Evolutionary conservation across 2,113 vertebrate genomes (phyloP).

Genomic region (Anguilla japonica): DNA sequence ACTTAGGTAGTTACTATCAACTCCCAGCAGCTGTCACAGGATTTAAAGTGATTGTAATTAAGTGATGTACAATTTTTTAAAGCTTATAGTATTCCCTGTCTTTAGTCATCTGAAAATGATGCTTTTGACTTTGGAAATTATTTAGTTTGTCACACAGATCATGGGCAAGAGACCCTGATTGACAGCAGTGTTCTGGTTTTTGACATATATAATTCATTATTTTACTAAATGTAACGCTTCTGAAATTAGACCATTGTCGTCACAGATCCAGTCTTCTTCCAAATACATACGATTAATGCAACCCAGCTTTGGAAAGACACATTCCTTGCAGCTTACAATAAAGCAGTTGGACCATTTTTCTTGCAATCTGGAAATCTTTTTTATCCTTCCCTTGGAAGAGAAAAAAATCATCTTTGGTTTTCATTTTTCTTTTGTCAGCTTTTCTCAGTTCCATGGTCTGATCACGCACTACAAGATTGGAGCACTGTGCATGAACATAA

Average conservation of each 20-base stretch:
- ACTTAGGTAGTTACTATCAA: too few species aligned
- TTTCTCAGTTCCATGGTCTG: conserved; percentile 89
- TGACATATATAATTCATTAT: conserved; percentile 31
- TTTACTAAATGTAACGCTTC: conserved; percentile 15
- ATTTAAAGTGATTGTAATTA: conserved; percentile 35
- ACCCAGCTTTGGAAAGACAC: background rate
- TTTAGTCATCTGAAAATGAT: conserved; percentile 41
- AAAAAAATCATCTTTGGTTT: background rate
- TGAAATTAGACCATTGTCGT: conserved; percentile 2
- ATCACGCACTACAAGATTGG: conserved; percentile 93
- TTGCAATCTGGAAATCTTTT: background rate
- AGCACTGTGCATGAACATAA: conserved; percentile 89
- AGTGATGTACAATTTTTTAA: conserved; percentile 44
- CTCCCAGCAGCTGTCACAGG: conserved; percentile 51
- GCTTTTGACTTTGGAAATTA: conserved; percentile 49
- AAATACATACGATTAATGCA: background rate
- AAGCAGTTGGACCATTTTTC: background rate
- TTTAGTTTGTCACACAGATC: conserved; percentile 49
- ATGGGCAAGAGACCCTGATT: conserved; percentile 37
- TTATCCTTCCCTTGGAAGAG: background rate
- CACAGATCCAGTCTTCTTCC: background rate
- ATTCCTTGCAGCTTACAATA: background rate
- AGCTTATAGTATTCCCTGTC: conserved; percentile 52
- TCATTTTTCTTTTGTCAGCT: conserved; percentile 67
- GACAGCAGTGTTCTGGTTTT: conserved; percentile 49